A percentile compares a stretch with the other conserved stretches of the same genome.
Conservation (phyloP, 2,113 vertebrate genomes). For the Brachyistius frenatus region DNA sequence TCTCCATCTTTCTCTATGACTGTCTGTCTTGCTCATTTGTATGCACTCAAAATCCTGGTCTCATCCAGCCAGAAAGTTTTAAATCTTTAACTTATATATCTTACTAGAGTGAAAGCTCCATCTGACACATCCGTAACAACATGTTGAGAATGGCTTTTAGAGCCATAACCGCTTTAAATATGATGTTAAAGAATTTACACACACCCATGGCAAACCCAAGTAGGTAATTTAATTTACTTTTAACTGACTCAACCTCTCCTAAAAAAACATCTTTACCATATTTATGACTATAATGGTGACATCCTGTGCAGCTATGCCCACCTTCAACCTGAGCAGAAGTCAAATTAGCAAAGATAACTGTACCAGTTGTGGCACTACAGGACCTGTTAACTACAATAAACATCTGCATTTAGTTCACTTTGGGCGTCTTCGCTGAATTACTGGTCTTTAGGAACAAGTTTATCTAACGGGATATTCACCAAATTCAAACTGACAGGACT, state of each 20-base stretch:
- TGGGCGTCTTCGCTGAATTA: background rate
- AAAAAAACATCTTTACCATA: background rate
- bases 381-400: slow-evolving; percentile 5
- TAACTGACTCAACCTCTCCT: background rate
- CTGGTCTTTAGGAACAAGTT: background rate
- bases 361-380: background rate
- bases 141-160: background rate
- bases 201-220: background rate
- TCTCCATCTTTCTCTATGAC: too few species aligned
- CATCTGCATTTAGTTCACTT: background rate
- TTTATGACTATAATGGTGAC: background rate
- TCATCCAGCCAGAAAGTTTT: slow-evolving; percentile 28
- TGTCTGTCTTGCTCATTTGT: too few species aligned
- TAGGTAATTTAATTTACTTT: background rate
- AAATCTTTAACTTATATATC: slow-evolving; percentile 12
- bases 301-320: background rate
- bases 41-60: too few species aligned
- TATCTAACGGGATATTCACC: background rate
- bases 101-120: background rate
- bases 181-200: background rate
- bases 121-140: background rate
- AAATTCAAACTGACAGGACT: slow-evolving; percentile 12
- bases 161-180: slow-evolving; percentile 16
- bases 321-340: background rate
- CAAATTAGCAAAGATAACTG: background rate